phyloP scores from a whole-genome alignment of 2,113 vertebrate species.

The Macrotis lagotis region DNA sequence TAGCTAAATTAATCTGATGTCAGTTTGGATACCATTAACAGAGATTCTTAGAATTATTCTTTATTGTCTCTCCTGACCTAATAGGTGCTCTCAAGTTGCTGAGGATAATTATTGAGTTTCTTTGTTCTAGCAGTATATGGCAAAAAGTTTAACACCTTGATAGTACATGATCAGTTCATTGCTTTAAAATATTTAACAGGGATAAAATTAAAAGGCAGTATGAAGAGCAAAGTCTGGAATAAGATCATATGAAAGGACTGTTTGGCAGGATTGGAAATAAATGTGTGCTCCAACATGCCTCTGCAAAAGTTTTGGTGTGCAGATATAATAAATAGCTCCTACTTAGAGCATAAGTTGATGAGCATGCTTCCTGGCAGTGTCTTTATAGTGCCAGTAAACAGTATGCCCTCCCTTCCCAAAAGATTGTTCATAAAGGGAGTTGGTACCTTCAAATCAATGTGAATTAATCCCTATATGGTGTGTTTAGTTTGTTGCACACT shows the following conservation, averaged over 20 bases:
- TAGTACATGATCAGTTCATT: background rate
- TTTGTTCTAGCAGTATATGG: background rate
- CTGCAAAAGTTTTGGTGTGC: constrained; percentile 71
- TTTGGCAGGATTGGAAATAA: constrained; percentile 51
- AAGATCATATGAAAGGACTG: constrained; percentile 43
- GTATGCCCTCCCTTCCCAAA: constrained; percentile 69
- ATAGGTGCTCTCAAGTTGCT: background rate
- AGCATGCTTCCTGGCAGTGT: constrained; percentile 64
- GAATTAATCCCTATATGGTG: constrained; percentile 51
- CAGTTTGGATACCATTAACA: background rate
- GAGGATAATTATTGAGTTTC: background rate
- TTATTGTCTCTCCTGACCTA: background rate
- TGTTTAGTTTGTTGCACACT: constrained; percentile 5
- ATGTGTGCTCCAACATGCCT: constrained; percentile 5
- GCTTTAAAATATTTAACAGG: background rate
- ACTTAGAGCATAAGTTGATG: constrained; percentile 65
- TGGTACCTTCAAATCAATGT: constrained; percentile 8
- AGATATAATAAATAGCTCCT: constrained; percentile 69
- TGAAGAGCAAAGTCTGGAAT: constrained; percentile 3
- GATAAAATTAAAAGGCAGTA: background rate
- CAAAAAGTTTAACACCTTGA: constrained; percentile 1
- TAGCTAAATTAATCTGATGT: background rate
- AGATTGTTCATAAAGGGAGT: constrained; percentile 54
- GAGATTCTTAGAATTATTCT: background rate
- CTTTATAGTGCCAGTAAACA: constrained; percentile 67